Conservation (phyloP, 2,888 invertebrate genomes). For the Chouioia cunea region DNA sequence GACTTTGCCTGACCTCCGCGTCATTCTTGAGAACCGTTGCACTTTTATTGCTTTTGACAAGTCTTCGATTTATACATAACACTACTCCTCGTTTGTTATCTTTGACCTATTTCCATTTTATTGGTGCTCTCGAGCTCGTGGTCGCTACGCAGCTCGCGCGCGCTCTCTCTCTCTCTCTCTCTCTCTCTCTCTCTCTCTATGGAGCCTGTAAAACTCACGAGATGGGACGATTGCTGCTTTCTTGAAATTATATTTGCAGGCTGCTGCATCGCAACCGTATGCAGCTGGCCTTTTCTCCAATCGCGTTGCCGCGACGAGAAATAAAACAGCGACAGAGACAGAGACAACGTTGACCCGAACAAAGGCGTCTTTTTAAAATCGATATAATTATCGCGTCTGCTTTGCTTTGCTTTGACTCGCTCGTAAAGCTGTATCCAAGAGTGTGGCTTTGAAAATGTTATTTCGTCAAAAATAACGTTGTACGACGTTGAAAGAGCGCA, state of each 20-base stretch:
- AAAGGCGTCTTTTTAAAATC: too few species aligned
- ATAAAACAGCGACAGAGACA: too few species aligned
- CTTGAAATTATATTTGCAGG: not conserved
- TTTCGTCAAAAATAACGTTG: too few species aligned
- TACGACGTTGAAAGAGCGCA: too few species aligned
- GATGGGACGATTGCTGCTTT: not conserved
- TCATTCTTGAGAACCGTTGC: not conserved
- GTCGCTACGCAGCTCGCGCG: too few species aligned
- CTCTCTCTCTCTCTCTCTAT: not conserved
- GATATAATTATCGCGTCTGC: too few species aligned
- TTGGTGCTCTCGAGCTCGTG: too few species aligned
- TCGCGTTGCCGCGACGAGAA: not conserved
- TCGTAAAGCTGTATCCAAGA: too few species aligned
- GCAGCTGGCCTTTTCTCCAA: not conserved
- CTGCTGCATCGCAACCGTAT: not conserved
- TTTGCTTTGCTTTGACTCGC: too few species aligned
- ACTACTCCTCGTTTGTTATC: conserved; percentile 22
- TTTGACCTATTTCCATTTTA: not conserved
- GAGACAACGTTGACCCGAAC: too few species aligned
- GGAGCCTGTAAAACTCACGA: too few species aligned
- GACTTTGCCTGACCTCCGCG: conserved; percentile 23
- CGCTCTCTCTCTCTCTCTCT: not conserved
- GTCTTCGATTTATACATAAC: conserved; percentile 21
- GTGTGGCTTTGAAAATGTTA: too few species aligned
- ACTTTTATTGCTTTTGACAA: conserved; percentile 22